These are phyloP conservation scores for Cichladusa arquata DNA, from an alignment of 2,113 vertebrate species.

Conservation along the genomic window DNA sequence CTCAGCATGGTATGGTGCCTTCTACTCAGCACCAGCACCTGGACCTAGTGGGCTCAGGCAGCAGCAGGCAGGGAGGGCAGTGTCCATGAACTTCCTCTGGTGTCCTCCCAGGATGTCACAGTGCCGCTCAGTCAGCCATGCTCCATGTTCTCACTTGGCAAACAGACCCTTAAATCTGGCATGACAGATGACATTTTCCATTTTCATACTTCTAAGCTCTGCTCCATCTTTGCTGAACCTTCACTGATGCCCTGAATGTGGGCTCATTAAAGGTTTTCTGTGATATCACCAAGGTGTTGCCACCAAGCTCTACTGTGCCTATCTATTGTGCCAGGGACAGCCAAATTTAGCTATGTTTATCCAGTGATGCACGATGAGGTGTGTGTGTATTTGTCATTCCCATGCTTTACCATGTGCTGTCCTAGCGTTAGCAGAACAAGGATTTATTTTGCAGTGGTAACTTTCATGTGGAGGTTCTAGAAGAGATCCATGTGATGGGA, in stretches of 20 bases:
- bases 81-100: neutral
- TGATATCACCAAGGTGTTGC: neutral
- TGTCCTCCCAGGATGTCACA: neutral
- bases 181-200: constrained; percentile 45
- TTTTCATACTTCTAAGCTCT: neutral
- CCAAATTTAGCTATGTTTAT: neutral
- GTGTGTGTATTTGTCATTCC: neutral
- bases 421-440: neutral
- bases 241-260: neutral
- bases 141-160: neutral
- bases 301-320: neutral
- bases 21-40: neutral
- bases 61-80: neutral
- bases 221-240: neutral
- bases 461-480: neutral
- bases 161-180: constrained; percentile 34
- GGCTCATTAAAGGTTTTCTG: neutral
- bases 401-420: neutral
- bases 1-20: neutral
- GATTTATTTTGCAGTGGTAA: neutral
- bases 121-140: neutral
- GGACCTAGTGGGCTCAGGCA: neutral
- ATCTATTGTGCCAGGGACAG: neutral
- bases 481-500: neutral
- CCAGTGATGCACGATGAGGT: neutral